phyloP scores from a whole-genome alignment of 2,113 vertebrate genomes.

The Grallaria varia region DNA sequence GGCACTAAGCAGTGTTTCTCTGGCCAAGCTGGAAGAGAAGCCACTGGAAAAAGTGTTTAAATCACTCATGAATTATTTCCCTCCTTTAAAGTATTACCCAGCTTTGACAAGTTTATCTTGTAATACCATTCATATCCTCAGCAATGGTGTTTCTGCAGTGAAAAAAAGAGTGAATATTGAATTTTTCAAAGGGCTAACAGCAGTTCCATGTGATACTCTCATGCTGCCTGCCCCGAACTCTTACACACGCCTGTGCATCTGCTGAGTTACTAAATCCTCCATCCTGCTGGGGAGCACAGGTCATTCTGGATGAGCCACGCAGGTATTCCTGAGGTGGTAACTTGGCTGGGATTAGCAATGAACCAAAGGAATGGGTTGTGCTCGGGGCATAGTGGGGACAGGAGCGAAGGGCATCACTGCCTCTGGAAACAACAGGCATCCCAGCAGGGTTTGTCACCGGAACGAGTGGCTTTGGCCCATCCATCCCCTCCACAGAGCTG shows the following conservation, averaged over 20 bases:
- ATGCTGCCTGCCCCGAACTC: background rate
- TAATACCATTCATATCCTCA: background rate
- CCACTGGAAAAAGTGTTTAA: background rate
- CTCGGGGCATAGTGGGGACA: rapidly evolving
- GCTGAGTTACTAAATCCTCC: background rate
- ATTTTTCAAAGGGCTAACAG: background rate
- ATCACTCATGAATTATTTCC: background rate
- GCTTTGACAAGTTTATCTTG: slow-evolving; percentile 1
- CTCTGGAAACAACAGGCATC: rapidly evolving
- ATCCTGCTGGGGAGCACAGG: background rate
- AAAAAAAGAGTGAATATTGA: background rate
- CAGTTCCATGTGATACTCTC: background rate
- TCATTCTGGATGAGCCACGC: background rate
- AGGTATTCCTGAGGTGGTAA: background rate
- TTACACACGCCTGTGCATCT: background rate
- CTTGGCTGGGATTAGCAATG: background rate
- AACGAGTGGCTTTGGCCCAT: background rate
- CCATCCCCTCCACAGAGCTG: background rate
- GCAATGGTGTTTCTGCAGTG: background rate
- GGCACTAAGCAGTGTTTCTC: background rate
- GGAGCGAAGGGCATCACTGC: background rate
- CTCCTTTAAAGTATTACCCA: background rate
- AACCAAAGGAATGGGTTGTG: background rate
- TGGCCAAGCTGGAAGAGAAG: background rate
- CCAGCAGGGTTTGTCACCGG: too few relatives aligned